Percentiles rank a stretch among this genome's conserved stretches.
Conservation (phyloP, 2,888 invertebrate genomes). For the Polymixis flavicincta region DNA sequence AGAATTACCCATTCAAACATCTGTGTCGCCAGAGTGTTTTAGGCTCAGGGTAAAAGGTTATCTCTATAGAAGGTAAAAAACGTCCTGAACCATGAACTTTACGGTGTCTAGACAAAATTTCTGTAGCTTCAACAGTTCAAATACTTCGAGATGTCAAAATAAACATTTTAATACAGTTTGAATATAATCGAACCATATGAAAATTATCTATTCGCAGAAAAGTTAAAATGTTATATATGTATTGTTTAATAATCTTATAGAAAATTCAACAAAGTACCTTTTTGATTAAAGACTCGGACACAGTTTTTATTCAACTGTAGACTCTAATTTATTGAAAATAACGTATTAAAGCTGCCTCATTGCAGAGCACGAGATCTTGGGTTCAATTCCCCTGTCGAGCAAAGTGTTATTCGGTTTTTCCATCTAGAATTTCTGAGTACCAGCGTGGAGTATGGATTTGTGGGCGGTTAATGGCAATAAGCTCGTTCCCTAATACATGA, state of each 20-base stretch:
- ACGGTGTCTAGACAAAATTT: constrained; percentile 27
- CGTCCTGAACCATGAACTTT: neutral
- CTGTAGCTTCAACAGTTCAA: constrained; percentile 7
- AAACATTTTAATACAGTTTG: neutral
- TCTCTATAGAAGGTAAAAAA: neutral
- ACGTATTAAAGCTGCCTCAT: too few species aligned
- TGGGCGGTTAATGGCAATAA: too few species aligned
- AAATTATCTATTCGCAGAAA: neutral
- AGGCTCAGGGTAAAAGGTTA: neutral
- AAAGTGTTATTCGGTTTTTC: too few species aligned
- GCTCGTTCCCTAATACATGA: too few species aligned
- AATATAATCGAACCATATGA: constrained; percentile 3
- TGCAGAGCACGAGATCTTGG: too few species aligned
- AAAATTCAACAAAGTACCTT: neutral
- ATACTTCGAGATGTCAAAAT: neutral
- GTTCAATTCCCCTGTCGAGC: too few species aligned
- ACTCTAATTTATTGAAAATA: neutral
- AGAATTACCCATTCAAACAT: neutral
- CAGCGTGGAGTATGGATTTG: too few species aligned
- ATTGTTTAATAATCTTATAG: too few species aligned
- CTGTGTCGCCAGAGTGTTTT: neutral
- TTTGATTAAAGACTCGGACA: neutral
- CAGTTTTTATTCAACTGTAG: neutral
- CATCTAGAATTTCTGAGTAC: too few species aligned
- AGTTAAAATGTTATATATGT: too few species aligned